phyloP scores from a whole-genome alignment of 2,888 invertebrate species.

The Adela reaumurella region DNA sequence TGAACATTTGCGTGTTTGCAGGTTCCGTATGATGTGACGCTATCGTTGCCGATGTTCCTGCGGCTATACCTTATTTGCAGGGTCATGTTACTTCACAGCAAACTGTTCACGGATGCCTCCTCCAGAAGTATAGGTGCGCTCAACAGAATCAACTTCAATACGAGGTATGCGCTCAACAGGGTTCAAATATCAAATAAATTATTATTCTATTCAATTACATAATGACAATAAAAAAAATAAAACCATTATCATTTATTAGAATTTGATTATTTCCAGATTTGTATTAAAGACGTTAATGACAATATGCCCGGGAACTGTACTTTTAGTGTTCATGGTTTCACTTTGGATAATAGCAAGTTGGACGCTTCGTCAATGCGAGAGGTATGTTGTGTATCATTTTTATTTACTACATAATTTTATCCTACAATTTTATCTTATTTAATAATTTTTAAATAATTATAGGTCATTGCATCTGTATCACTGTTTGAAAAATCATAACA shows the following conservation, averaged over 20 bases:
- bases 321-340: slow-evolving; percentile 98
- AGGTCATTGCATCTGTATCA: too few relatives aligned
- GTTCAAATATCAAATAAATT: too few relatives aligned
- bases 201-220: too few relatives aligned
- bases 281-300: slow-evolving; percentile 99
- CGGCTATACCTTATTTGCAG: slow-evolving; percentile 98
- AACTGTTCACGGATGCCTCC: slow-evolving; percentile 99
- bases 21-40: slow-evolving; percentile 94
- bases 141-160: slow-evolving; percentile 98
- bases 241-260: too few relatives aligned
- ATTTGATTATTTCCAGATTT: slow-evolving; percentile 54
- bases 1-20: slow-evolving; percentile 21
- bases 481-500: too few relatives aligned
- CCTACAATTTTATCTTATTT: too few relatives aligned
- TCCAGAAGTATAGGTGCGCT: slow-evolving; percentile 96
- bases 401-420: too few relatives aligned
- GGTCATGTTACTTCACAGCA: slow-evolving; percentile 98
- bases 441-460: too few relatives aligned
- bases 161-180: slow-evolving; percentile 86
- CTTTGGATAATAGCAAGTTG: slow-evolving; percentile 99
- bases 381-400: slow-evolving; percentile 68
- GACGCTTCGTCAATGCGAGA: slow-evolving; percentile 97
- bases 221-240: too few relatives aligned
- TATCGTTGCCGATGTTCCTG: slow-evolving; percentile 99
- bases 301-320: slow-evolving; percentile 96